phyloP scores from a whole-genome alignment of 2,888 invertebrate genomes.

The Dione juno region DNA sequence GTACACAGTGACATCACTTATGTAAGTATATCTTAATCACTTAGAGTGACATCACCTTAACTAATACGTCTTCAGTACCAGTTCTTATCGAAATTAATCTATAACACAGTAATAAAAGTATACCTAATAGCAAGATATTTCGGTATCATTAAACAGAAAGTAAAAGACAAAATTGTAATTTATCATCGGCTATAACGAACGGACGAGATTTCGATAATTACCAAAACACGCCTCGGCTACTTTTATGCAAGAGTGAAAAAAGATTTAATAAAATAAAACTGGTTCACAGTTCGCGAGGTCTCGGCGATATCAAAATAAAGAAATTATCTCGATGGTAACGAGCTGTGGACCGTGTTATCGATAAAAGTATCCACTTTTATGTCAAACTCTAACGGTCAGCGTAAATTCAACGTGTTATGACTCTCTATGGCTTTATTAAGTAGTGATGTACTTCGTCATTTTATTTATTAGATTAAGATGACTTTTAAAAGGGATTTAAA shows the following conservation, averaged over 20 bases:
- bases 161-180: constrained; percentile 45
- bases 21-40: neutral
- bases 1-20: constrained; percentile 1
- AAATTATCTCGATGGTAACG: constrained; percentile 69
- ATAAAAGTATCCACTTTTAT: constrained; percentile 61
- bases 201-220: constrained; percentile 55
- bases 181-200: constrained; percentile 52
- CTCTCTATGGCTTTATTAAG: constrained; percentile 68
- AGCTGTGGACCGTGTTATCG: constrained; percentile 66
- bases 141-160: constrained; percentile 42
- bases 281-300: constrained; percentile 54
- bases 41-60: neutral
- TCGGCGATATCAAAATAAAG: constrained; percentile 66
- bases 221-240: constrained; percentile 49
- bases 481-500: too few relatives aligned
- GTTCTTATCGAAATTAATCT: constrained; percentile 26
- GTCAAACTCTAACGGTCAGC: constrained; percentile 59
- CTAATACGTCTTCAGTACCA: constrained; percentile 4
- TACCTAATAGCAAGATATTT: constrained; percentile 43
- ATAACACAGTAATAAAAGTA: constrained; percentile 34
- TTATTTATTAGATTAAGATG: too few relatives aligned
- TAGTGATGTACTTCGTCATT: constrained; percentile 28
- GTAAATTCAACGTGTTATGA: constrained; percentile 71
- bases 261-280: constrained; percentile 50
- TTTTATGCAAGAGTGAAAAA: constrained; percentile 54